Percentiles rank a stretch among this genome's conserved stretches.
Evolutionary conservation across 1,140 invertebrate species (phyloP).

Genomic region (honey bee (Apis mellifera)): DNA sequence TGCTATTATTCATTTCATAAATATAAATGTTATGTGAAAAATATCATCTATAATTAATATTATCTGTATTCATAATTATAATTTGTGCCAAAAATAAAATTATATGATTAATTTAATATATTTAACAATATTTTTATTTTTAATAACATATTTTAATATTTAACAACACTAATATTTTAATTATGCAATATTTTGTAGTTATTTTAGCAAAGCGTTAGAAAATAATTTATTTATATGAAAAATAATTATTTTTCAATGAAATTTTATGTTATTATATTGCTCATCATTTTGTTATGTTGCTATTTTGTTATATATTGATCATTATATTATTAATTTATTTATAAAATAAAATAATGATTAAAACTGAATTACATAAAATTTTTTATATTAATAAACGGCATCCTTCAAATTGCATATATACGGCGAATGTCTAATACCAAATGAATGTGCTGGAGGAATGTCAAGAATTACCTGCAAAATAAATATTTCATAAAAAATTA

Average conservation of each 20-base stretch:
- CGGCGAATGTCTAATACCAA: conserved; percentile 94
- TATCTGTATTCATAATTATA: neutral
- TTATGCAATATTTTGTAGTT: neutral
- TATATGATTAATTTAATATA: neutral
- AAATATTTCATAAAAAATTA: neutral
- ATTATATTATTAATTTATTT: neutral
- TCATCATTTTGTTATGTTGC: too few relatives aligned
- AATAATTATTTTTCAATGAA: too few relatives aligned
- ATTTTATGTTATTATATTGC: too few relatives aligned
- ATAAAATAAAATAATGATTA: neutral
- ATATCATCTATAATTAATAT: neutral
- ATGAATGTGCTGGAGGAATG: conserved; percentile 86
- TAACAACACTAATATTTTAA: conserved; percentile 11
- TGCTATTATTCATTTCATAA: neutral
- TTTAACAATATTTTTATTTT: neutral
- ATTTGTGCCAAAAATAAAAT: neutral
- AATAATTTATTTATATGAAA: neutral
- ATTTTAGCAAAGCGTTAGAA: conserved; percentile 29
- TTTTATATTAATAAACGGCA: conserved; percentile 66
- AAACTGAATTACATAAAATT: neutral
- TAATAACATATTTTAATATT: neutral
- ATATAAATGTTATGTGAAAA: neutral
- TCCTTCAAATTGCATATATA: conserved; percentile 86
- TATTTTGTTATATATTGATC: too few relatives aligned
- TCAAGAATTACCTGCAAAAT: conserved; percentile 82